phyloP scores from a whole-genome alignment of 2,113 vertebrate genomes.

The Nyctereutes procyonoides region DNA sequence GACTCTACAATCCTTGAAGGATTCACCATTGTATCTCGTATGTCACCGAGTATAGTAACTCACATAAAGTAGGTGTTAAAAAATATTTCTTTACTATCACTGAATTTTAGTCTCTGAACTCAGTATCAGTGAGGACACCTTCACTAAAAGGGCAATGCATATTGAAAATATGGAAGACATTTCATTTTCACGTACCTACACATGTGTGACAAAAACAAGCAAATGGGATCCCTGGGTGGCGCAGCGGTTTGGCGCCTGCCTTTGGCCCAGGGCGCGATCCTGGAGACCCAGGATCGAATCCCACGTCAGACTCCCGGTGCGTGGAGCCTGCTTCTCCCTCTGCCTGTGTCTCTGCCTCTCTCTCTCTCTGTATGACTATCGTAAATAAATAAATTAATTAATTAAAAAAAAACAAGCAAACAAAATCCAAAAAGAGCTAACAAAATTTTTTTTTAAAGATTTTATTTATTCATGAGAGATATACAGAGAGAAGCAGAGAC shows the following conservation, averaged over 20 bases:
- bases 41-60: not conserved
- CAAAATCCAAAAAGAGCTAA: not conserved
- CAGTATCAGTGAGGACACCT: not conserved
- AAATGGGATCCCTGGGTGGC: no score
- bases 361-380: no score
- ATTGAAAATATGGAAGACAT: not conserved
- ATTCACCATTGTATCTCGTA: not conserved
- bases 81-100: not conserved
- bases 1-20: not conserved
- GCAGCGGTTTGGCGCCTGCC: no score
- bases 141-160: not conserved
- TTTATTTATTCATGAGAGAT: no score
- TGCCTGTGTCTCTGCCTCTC: no score
- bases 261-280: no score
- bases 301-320: no score
- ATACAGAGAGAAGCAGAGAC: no score
- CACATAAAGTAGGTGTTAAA: not conserved
- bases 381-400: no score
- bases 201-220: not conserved
- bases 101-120: not conserved
- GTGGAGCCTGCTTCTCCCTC: no score
- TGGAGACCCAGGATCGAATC: no score
- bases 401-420: not conserved
- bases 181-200: not conserved
- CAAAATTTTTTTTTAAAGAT: not conserved